Conservation (phyloP, 2,113 vertebrate species). For the Austrofundulus limnaeus region DNA sequence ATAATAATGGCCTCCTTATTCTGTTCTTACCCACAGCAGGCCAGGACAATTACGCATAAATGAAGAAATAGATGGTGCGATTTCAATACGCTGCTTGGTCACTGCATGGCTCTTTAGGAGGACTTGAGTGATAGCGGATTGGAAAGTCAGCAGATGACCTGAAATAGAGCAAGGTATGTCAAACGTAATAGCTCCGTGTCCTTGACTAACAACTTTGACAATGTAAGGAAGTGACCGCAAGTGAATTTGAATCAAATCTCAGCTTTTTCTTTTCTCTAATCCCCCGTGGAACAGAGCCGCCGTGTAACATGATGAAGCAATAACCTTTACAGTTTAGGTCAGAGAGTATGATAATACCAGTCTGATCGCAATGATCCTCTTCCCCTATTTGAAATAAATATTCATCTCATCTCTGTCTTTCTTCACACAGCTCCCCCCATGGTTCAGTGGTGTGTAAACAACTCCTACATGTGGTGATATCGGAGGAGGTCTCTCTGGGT, state of each 20-base stretch:
- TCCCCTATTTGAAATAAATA: constrained; percentile 71
- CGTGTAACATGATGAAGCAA: constrained; percentile 67
- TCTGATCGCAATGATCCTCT: constrained; percentile 55
- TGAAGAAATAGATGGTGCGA: constrained; percentile 31
- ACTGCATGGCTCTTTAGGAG: constrained; percentile 24
- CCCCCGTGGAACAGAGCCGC: constrained; percentile 56
- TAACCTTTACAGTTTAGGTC: constrained; percentile 74
- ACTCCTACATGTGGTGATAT: constrained; percentile 70
- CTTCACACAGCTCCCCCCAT: constrained; percentile 54
- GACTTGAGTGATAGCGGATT: constrained; percentile 26
- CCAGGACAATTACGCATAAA: constrained; percentile 58
- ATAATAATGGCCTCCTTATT: constrained; percentile 48
- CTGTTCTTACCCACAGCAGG: constrained; percentile 27
- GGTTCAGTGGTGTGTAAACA: constrained; percentile 75
- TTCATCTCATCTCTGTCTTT: constrained; percentile 68
- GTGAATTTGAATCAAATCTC: constrained; percentile 57
- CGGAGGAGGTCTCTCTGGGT: constrained; percentile 71
- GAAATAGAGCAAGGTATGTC: constrained; percentile 23
- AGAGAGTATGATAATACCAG: constrained; percentile 64
- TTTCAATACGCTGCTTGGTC: constrained; percentile 46
- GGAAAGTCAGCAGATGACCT: constrained; percentile 29
- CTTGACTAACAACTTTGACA: constrained; percentile 68
- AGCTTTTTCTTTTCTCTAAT: constrained; percentile 36
- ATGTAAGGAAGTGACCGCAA: constrained; percentile 39
- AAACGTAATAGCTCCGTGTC: constrained; percentile 50